phyloP scores from a whole-genome alignment of 1,140 invertebrate genomes.

The Chlorops oryzae region DNA sequence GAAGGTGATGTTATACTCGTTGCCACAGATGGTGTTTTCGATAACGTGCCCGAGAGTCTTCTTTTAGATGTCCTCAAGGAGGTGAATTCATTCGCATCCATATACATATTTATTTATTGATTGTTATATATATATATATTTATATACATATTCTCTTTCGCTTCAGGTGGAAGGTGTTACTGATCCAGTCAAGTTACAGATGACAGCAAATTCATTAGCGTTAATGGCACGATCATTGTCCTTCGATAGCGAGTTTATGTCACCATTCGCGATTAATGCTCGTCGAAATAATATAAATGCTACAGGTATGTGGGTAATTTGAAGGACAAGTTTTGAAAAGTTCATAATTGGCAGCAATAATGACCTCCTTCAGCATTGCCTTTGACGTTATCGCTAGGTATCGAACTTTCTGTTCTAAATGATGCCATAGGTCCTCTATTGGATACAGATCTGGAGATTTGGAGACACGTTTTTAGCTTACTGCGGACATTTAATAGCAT shows the following conservation, averaged over 20 bases:
- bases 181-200: slow-evolving; percentile 71
- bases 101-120: not conserved
- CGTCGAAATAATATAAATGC: slow-evolving; percentile 87
- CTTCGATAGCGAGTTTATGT: slow-evolving; percentile 89
- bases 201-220: slow-evolving; percentile 88
- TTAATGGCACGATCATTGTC: slow-evolving; percentile 89
- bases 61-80: slow-evolving; percentile 53
- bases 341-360: too few relatives aligned
- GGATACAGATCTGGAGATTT: too few relatives aligned
- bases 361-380: too few relatives aligned
- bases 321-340: slow-evolving; percentile 7
- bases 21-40: slow-evolving; percentile 96
- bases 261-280: slow-evolving; percentile 90
- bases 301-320: slow-evolving; percentile 74
- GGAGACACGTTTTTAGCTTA: not conserved
- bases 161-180: slow-evolving; percentile 58
- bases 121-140: not conserved
- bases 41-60: slow-evolving; percentile 89
- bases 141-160: not conserved
- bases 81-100: slow-evolving; percentile 23
- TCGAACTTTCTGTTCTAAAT: too few relatives aligned
- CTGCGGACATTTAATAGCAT: not conserved
- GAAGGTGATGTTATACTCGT: slow-evolving; percentile 93
- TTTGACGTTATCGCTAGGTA: too few relatives aligned
- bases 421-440: too few relatives aligned